Evolutionary conservation across 2,888 invertebrate genomes (phyloP).

Genomic region (Ryuthela nishihirai): DNA sequence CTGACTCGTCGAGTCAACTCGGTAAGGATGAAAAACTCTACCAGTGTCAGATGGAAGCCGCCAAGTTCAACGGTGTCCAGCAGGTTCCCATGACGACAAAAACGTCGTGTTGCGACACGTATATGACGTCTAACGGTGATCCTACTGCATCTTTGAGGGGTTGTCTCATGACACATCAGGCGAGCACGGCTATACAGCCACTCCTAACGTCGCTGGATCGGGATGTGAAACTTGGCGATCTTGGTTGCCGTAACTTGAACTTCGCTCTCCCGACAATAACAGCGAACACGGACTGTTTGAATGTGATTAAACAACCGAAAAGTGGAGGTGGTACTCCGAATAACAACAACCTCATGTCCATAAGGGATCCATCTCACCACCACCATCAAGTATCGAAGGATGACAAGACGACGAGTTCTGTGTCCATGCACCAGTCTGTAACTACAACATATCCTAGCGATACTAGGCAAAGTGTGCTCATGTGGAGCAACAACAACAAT

Average conservation of each 20-base stretch:
- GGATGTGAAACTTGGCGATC: conserved; percentile 17
- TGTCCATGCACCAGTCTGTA: not conserved
- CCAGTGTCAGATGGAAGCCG: conserved; percentile 40
- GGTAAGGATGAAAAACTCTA: conserved; percentile 40
- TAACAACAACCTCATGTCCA: conserved; percentile 25
- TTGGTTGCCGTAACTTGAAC: conserved; percentile 9
- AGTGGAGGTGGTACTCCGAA: not conserved
- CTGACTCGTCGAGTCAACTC: not conserved
- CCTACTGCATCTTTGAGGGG: conserved; percentile 25
- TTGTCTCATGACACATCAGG: conserved; percentile 21
- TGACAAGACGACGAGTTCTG: conserved; percentile 1
- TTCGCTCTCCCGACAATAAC: conserved; percentile 13
- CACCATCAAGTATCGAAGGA: conserved; percentile 6
- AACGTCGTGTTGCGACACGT: conserved; percentile 38
- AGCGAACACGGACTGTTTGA: conserved; percentile 9
- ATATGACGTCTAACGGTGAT: conserved; percentile 28
- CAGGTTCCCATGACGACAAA: conserved; percentile 12
- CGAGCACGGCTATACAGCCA: conserved; percentile 1
- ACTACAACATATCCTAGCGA: conserved; percentile 44
- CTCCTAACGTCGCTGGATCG: conserved; percentile 50
- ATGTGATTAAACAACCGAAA: conserved; percentile 9
- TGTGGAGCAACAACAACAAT: conserved; percentile 66
- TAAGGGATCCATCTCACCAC: conserved; percentile 17
- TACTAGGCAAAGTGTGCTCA: conserved; percentile 79
- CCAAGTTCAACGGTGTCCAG: conserved; percentile 52